These are phyloP conservation scores for Drosophila chauvacae DNA, from an alignment of 1,140 invertebrate genomes.

Conservation along the genomic window DNA sequence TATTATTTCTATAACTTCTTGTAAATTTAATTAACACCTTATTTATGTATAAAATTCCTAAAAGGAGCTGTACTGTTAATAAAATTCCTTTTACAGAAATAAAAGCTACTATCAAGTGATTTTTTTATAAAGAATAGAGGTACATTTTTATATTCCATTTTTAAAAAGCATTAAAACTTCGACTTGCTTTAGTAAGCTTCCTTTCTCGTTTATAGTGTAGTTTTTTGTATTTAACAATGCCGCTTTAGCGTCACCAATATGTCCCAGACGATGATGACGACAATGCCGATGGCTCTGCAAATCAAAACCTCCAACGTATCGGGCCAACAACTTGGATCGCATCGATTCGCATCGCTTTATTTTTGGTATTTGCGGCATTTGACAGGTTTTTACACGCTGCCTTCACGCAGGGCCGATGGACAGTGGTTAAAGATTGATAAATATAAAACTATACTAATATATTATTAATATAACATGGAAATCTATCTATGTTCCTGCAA, in stretches of 20 bases:
- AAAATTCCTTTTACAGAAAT: no score
- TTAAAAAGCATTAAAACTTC: background rate
- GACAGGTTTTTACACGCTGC: slow-evolving; percentile 71
- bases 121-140: no score
- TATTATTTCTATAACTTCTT: no score
- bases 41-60: no score
- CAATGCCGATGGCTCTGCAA: slow-evolving; percentile 40
- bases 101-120: no score
- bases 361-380: slow-evolving; percentile 73
- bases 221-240: slow-evolving; percentile 17
- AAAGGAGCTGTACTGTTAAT: no score
- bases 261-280: slow-evolving; percentile 44
- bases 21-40: no score
- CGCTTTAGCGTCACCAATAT: slow-evolving; percentile 75
- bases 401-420: slow-evolving; percentile 6
- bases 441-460: background rate
- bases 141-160: no score
- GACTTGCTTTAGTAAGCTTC: background rate
- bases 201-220: slow-evolving; percentile 6
- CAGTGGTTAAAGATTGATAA: slow-evolving; percentile 28
- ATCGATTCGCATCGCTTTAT: slow-evolving; percentile 73
- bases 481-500: background rate
- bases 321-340: slow-evolving; percentile 51
- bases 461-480: background rate
- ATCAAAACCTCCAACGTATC: slow-evolving; percentile 73